Evolutionary conservation across 2,888 invertebrate species (phyloP).

Genomic region (Lasioglossum vierecki): DNA sequence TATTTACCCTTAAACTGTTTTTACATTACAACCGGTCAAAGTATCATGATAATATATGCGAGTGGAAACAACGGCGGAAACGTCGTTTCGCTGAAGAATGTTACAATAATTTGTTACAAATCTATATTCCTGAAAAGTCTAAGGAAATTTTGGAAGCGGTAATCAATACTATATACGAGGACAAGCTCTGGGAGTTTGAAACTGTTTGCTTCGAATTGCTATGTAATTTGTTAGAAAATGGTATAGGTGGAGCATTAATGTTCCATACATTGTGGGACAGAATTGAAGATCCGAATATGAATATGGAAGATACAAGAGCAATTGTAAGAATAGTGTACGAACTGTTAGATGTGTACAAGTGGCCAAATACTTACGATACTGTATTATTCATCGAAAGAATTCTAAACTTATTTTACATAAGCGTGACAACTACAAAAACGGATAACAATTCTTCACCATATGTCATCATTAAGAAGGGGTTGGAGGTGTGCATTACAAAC

Average conservation of each 20-base stretch:
- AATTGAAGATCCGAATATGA: slow-evolving; percentile 71
- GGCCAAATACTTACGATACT: slow-evolving; percentile 84
- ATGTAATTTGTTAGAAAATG: slow-evolving; percentile 73
- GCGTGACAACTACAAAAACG: slow-evolving; percentile 76
- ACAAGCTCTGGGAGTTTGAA: slow-evolving; percentile 83
- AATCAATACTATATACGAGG: slow-evolving; percentile 80
- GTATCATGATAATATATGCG: slow-evolving; percentile 53
- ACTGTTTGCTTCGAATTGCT: slow-evolving; percentile 81
- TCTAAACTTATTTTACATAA: slow-evolving; percentile 84
- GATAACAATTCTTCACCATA: slow-evolving; percentile 76
- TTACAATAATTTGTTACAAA: slow-evolving; percentile 71
- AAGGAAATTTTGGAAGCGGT: slow-evolving; percentile 79
- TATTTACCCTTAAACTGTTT: slow-evolving; percentile 71
- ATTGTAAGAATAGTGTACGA: slow-evolving; percentile 85
- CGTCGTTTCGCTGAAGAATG: slow-evolving; percentile 69
- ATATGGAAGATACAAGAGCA: slow-evolving; percentile 83
- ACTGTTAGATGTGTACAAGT: slow-evolving; percentile 84
- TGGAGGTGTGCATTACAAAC: slow-evolving; percentile 86
- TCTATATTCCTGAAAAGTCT: slow-evolving; percentile 75
- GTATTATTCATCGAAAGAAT: slow-evolving; percentile 84
- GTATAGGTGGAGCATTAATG: slow-evolving; percentile 65
- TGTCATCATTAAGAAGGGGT: slow-evolving; percentile 84
- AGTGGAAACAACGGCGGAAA: slow-evolving; percentile 71
- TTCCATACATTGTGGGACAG: slow-evolving; percentile 71
- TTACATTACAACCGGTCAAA: slow-evolving; percentile 67